A percentile compares a stretch with the other conserved stretches of the same genome.
phyloP scores from a whole-genome alignment of 1,140 invertebrate species.

The Muscidifurax raptorellus region DNA sequence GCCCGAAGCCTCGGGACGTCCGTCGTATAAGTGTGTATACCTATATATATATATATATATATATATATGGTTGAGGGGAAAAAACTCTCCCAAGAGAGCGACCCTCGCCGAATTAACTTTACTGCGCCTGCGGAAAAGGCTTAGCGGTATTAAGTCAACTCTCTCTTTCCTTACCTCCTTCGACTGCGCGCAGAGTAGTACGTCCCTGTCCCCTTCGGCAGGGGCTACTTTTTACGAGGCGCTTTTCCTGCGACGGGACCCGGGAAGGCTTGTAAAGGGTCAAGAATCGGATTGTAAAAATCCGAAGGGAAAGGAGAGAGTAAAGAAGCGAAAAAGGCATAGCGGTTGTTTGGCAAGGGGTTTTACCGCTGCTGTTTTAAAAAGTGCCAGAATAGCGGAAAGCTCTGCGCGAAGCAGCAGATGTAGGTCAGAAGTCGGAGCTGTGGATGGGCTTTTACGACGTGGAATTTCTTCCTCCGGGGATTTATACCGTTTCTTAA shows the following conservation, averaged over 20 bases:
- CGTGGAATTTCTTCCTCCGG: neutral
- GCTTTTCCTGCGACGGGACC: neutral
- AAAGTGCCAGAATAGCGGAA: neutral
- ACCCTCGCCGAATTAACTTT: constrained; percentile 68
- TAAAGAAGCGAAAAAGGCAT: constrained; percentile 3
- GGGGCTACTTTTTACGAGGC: constrained; percentile 22
- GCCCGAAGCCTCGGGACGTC: neutral
- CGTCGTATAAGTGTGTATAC: too few species aligned
- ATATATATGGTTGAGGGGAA: neutral
- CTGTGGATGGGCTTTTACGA: neutral
- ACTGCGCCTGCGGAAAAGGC: constrained; percentile 63
- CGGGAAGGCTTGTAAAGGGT: constrained; percentile 27
- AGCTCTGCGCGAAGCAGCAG: constrained; percentile 9
- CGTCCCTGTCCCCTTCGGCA: neutral
- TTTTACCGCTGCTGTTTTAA: constrained; percentile 23
- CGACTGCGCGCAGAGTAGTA: neutral
- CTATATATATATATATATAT: too few species aligned
- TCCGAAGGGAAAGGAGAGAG: neutral
- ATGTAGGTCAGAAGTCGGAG: constrained; percentile 42
- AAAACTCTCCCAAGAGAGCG: neutral
- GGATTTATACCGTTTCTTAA: constrained; percentile 58
- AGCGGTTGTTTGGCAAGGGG: constrained; percentile 16
- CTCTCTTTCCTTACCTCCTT: constrained; percentile 52
- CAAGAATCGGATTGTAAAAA: constrained; percentile 33
- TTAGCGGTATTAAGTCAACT: constrained; percentile 66